A percentile compares a stretch with the other conserved stretches of the same genome.
Conservation (phyloP, 2,113 vertebrate genomes). For the Tamias sibiricus region DNA sequence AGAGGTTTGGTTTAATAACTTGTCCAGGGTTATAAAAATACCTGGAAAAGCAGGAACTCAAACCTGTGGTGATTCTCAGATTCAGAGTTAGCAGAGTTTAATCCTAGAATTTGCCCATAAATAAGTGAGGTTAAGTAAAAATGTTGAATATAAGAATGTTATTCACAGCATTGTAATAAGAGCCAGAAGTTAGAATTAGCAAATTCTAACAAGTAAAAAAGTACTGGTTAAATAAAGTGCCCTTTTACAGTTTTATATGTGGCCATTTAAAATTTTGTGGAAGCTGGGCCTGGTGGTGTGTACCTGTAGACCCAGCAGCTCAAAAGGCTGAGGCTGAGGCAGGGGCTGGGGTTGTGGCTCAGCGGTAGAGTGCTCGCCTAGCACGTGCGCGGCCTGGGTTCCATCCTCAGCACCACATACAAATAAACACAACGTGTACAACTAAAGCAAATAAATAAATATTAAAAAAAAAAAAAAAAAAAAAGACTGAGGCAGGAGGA, state of each 20-base stretch:
- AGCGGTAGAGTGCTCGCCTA: too few species aligned
- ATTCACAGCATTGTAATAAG: constrained; percentile 1
- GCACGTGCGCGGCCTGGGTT: too few species aligned
- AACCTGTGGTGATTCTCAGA: not conserved
- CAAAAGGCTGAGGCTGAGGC: too few species aligned
- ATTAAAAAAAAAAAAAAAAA: too few species aligned
- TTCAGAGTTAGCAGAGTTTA: not conserved
- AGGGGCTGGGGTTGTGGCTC: too few species aligned
- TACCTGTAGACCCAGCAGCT: too few species aligned
- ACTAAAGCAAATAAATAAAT: too few species aligned
- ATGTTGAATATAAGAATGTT: constrained; percentile 7
- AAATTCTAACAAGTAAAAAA: constrained; percentile 15
- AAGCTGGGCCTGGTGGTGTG: too few species aligned
- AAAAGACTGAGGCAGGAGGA: too few species aligned
- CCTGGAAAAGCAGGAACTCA: not conserved
- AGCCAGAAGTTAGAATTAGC: constrained; percentile 38
- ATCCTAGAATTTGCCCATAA: constrained; percentile 4
- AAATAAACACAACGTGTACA: too few species aligned
- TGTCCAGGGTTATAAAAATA: not conserved
- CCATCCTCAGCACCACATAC: too few species aligned
- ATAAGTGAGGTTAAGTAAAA: constrained; percentile 9
- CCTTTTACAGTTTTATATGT: not conserved
- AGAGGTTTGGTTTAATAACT: not conserved
- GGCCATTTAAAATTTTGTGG: constrained; percentile 20
- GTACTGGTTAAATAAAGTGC: not conserved